A percentile compares a stretch with the other conserved stretches of the same genome.
Evolutionary conservation across 64 coral and sea anemone genomes (phyloP).

Genomic region (Porites lutea): DNA sequence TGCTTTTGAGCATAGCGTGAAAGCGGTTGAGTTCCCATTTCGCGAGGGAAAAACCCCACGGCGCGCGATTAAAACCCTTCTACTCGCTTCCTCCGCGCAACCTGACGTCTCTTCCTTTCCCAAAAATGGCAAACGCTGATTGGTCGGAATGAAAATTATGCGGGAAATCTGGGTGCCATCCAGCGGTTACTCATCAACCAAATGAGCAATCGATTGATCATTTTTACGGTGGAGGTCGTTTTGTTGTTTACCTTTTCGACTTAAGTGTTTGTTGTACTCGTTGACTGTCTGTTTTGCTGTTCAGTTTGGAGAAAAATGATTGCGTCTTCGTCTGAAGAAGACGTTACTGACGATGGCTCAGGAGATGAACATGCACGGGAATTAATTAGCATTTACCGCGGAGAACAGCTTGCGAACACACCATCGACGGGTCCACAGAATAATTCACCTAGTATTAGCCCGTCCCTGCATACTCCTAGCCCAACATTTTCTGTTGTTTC

Average conservation of each 20-base stretch:
- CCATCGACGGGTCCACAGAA: background rate
- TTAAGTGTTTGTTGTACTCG: background rate
- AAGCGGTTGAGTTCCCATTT: too few relatives aligned
- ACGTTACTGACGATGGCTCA: background rate
- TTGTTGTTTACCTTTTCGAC: background rate
- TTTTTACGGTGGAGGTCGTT: background rate
- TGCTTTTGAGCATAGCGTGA: too few relatives aligned
- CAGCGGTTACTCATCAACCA: background rate
- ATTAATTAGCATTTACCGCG: slow-evolving; percentile 3
- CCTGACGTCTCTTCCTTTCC: too few relatives aligned
- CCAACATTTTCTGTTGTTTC: slow-evolving; percentile 76
- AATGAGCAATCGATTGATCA: background rate
- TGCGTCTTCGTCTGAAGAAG: slow-evolving; percentile 39
- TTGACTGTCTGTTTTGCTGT: background rate
- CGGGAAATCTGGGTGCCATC: background rate
- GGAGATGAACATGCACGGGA: slow-evolving; percentile 28
- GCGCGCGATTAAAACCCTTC: too few relatives aligned
- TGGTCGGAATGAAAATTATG: background rate
- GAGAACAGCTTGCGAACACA: slow-evolving; percentile 3
- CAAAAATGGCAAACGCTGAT: background rate
- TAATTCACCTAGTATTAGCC: background rate
- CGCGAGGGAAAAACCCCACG: too few relatives aligned
- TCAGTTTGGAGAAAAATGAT: slow-evolving; percentile 3
- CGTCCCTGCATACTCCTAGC: slow-evolving; percentile 49
- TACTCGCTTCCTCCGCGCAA: too few relatives aligned